Conservation (phyloP, 2,888 invertebrate species). For the Drosophila vallismaia region DNA sequence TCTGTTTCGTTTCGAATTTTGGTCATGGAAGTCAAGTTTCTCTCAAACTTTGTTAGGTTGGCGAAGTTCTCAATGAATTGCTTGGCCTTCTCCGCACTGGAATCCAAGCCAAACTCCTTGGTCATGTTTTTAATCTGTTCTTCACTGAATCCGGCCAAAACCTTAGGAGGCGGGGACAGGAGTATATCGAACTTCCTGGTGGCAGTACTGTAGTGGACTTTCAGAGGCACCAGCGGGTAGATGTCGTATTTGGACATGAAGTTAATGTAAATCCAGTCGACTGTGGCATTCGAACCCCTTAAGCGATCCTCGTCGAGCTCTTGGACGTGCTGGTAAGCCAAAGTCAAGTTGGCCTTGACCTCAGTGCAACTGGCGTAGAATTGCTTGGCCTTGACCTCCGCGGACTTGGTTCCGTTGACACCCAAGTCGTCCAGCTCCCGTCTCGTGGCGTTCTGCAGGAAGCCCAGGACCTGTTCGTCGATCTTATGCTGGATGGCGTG, state of each 20-base stretch:
- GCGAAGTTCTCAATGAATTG: slow-evolving; percentile 42
- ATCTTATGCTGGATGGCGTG: slow-evolving; percentile 72
- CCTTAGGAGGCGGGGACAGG: slow-evolving; percentile 52
- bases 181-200: slow-evolving; percentile 66
- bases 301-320: slow-evolving; percentile 53
- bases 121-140: slow-evolving; percentile 67
- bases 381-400: slow-evolving; percentile 74
- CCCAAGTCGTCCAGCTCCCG: slow-evolving; percentile 46
- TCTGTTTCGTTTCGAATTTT: slow-evolving; percentile 59
- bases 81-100: slow-evolving; percentile 28
- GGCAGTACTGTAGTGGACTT: slow-evolving; percentile 68
- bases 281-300: slow-evolving; percentile 39
- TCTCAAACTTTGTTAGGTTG: slow-evolving; percentile 70
- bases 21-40: slow-evolving; percentile 61
- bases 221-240: slow-evolving; percentile 72
- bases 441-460: slow-evolving; percentile 67
- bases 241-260: slow-evolving; percentile 74
- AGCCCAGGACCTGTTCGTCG: slow-evolving; percentile 63
- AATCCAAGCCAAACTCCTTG: slow-evolving; percentile 62
- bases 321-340: slow-evolving; percentile 58
- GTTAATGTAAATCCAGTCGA: slow-evolving; percentile 78
- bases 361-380: slow-evolving; percentile 73
- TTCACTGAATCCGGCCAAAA: slow-evolving; percentile 35
- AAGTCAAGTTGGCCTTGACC: slow-evolving; percentile 62
- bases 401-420: slow-evolving; percentile 41